Conservation (phyloP, 2,113 vertebrate species). For the Clarias magur region DNA sequence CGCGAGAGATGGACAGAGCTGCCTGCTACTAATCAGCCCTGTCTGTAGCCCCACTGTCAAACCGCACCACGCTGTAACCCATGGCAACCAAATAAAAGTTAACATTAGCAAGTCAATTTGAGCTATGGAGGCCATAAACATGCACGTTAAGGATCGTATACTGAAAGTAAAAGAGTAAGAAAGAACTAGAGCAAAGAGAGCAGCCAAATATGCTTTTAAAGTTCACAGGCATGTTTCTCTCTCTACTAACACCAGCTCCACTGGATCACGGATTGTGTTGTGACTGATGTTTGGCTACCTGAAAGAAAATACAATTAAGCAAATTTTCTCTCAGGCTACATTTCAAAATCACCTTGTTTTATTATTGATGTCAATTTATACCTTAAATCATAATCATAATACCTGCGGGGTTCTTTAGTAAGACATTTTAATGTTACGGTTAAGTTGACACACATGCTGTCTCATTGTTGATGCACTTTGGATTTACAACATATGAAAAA, state of each 20-base stretch:
- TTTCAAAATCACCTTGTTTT: not conserved
- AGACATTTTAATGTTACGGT: not conserved
- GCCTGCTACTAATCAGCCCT: conserved; percentile 99
- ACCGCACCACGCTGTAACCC: conserved; percentile 99
- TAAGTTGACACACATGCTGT: not conserved
- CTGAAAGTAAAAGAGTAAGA: conserved; percentile 44
- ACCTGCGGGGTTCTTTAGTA: not conserved
- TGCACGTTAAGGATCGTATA: conserved; percentile 74
- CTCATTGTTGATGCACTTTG: not conserved
- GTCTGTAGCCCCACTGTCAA: conserved; percentile 98
- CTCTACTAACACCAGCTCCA: conserved; percentile 18
- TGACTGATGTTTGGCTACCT: conserved; percentile 11
- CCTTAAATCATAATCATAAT: not conserved
- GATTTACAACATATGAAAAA: conserved; percentile 1
- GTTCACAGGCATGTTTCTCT: conserved; percentile 47
- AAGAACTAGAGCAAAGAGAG: conserved; percentile 65
- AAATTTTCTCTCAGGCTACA: conserved; percentile 6
- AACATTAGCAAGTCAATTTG: conserved; percentile 99
- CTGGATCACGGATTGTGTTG: conserved; percentile 22
- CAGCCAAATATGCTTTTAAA: conserved; percentile 62
- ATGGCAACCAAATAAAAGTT: conserved; percentile 99
- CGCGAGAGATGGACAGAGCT: conserved; percentile 99
- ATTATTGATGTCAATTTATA: conserved; percentile 1
- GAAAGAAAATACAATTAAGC: not conserved
- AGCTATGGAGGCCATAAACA: conserved; percentile 97